phyloP scores from a whole-genome alignment of 2,888 invertebrate genomes.

The Pinctada fucata region DNA sequence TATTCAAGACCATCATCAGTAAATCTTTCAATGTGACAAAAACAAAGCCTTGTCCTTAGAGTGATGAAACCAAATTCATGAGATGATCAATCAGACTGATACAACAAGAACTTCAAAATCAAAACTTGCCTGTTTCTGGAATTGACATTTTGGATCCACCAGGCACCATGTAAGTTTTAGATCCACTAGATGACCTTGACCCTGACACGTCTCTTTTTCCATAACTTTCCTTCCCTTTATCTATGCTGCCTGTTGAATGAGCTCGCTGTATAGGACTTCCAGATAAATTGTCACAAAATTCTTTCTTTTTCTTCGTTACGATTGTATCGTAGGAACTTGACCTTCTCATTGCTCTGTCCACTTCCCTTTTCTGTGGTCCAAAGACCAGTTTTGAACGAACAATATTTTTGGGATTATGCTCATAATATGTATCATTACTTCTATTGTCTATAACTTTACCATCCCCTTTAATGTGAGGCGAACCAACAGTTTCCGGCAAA shows the following conservation, averaged over 20 bases:
- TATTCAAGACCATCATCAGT: too few relatives aligned
- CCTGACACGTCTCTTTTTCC: too few relatives aligned
- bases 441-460: not conserved
- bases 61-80: too few relatives aligned
- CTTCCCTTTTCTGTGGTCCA: not conserved
- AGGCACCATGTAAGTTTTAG: too few relatives aligned
- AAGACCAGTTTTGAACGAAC: not conserved
- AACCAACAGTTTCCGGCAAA: not conserved
- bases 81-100: too few relatives aligned
- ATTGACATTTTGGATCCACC: too few relatives aligned
- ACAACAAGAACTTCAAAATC: too few relatives aligned
- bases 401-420: not conserved
- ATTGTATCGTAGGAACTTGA: slow-evolving; percentile 1
- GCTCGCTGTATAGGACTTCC: not conserved
- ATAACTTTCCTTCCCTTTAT: not conserved
- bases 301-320: not conserved
- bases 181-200: too few relatives aligned
- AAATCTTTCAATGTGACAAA: too few relatives aligned
- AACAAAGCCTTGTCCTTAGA: too few relatives aligned
- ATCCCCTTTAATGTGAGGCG: not conserved
- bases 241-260: not conserved
- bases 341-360: not conserved
- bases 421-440: not conserved
- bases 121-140: too few relatives aligned
- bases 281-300: not conserved